Evolutionary conservation across 2,113 vertebrate genomes (phyloP), one percentile per base, ranked within the genome.

Genomic region (Xiphorhynchus elegans): DNA sequence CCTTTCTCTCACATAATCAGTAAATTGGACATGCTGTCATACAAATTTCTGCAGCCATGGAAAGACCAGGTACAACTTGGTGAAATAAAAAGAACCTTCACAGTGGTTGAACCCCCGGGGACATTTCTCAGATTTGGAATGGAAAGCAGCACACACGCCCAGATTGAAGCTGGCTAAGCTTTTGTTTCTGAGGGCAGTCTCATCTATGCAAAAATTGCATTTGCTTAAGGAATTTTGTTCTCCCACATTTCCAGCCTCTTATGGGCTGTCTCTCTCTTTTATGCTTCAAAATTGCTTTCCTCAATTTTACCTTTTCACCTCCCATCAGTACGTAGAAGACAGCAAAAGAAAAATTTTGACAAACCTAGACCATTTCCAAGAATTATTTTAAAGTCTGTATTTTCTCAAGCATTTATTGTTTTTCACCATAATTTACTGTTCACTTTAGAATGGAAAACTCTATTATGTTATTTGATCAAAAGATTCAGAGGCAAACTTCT

Each of bases 311-410:
- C 2, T 39, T 44, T 75, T 52, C 18, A 28, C n/a, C 52, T 66
- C 17, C 29, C 15, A 52, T 17, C 0, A 0, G 1, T 29, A 44
- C 9, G 18, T 40, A 78, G 17, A 53, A 35, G 7, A 39, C 6
- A 50, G 6, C 1, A 59, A 33, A 50, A 83, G 3, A 63, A 92
- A 78, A 29, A 4, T 35, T 73, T 4, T 3, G 2, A 44, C 10
- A 80, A 87, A 58, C 20, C 0, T 6, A 53, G 28, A 25, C 0
- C 1, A 29, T 56, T 47, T 19, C 14, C 6, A 29, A 29, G 1
- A 46, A 29, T 29, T 17, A 0, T 40, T 75, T 58, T 21, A 6
- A 44, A 37, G 4, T 11, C 13, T 84, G 2, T 7, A 6, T 56
- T 91, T 55, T 58, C 19, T 76, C 44, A 42, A 4, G 1, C 3